Conservation (phyloP, 2,113 vertebrate genomes). For the Ellobius talpinus region DNA sequence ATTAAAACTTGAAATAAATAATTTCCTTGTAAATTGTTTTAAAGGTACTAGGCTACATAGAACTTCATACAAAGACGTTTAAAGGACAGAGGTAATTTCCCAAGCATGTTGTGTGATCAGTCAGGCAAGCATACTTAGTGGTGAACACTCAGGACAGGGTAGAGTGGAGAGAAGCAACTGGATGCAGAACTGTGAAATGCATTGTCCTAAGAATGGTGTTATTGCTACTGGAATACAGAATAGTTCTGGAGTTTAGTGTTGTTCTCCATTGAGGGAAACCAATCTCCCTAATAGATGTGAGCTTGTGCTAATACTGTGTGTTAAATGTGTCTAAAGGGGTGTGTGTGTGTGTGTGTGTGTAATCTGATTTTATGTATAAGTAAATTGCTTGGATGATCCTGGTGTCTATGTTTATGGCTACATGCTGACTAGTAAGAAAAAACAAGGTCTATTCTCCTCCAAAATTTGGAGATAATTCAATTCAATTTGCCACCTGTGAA, state of each 20-base stretch:
- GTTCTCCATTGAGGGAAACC: background rate
- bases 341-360: background rate
- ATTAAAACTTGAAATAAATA: background rate
- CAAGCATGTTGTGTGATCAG: background rate
- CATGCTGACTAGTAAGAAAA: background rate
- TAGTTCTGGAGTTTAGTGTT: background rate
- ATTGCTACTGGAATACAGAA: background rate
- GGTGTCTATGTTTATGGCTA: background rate
- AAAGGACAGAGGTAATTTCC: background rate
- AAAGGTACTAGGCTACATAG: background rate
- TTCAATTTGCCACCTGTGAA: background rate
- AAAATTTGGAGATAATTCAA: background rate
- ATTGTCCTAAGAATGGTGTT: background rate
- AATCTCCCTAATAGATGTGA: background rate
- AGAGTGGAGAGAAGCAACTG: background rate
- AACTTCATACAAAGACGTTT: background rate
- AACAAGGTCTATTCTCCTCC: background rate
- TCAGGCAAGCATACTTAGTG: background rate
- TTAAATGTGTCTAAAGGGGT: background rate
- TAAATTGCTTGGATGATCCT: background rate
- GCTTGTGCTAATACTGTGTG: background rate
- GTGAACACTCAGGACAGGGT: background rate
- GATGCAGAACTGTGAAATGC: background rate
- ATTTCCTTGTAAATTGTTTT: background rate
- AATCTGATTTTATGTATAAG: background rate